Percentiles rank a stretch among this genome's conserved stretches.
Conservation (phyloP, 2,113 vertebrate species). For the Oncorhynchus mykiss region DNA sequence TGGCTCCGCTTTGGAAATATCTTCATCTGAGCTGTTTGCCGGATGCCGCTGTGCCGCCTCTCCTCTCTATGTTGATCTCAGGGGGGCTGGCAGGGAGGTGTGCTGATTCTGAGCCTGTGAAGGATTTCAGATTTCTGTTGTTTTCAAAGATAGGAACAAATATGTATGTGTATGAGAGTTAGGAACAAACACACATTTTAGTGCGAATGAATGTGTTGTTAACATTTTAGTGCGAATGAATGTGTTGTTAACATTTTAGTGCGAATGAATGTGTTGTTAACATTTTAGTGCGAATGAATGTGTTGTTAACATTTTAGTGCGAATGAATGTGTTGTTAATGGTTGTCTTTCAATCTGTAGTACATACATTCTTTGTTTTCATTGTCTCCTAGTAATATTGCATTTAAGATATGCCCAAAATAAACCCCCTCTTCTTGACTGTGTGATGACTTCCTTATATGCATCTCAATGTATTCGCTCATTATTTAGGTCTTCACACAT, state of each 20-base stretch:
- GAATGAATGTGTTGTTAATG: too few species aligned
- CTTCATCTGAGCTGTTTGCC: constrained; percentile 84
- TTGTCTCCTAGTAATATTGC: too few species aligned
- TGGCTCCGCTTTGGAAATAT: constrained; percentile 94
- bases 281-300: too few species aligned
- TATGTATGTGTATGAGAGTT: not conserved
- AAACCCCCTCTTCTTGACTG: constrained; percentile 8
- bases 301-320: too few species aligned
- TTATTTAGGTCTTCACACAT: too few species aligned
- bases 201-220: not conserved
- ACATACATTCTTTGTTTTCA: too few species aligned
- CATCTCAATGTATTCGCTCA: not conserved
- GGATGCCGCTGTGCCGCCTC: constrained; percentile 22
- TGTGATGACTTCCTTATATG: too few species aligned
- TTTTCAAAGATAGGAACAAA: not conserved
- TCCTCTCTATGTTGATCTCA: constrained; percentile 34
- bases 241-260: too few species aligned
- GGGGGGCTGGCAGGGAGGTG: constrained; percentile 21
- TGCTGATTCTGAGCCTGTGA: constrained; percentile 12
- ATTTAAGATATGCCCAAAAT: too few species aligned
- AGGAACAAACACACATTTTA: not conserved
- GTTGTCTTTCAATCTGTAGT: too few species aligned
- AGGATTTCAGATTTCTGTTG: constrained; percentile 25
- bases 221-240: too few species aligned
- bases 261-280: too few species aligned